Conservation (phyloP, 2,113 vertebrate genomes). For the Xerus inauris region DNA sequence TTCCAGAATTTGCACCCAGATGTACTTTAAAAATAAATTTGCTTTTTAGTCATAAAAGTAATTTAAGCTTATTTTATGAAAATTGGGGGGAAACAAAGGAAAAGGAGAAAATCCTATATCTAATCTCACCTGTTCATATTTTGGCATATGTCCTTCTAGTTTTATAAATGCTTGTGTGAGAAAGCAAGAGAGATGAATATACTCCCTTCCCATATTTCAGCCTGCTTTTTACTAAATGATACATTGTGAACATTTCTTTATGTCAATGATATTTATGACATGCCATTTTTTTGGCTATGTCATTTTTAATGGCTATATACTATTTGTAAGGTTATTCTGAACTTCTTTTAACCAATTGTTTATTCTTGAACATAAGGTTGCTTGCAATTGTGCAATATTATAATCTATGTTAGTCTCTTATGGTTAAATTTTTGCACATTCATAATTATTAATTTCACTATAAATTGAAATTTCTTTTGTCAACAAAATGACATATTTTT, state of each 20-base stretch:
- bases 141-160: neutral
- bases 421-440: constrained; percentile 22
- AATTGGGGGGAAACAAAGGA: neutral
- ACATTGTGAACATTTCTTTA: neutral
- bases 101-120: neutral
- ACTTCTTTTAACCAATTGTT: neutral
- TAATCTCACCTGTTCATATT: neutral
- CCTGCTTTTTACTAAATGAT: neutral
- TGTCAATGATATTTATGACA: neutral
- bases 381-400: neutral
- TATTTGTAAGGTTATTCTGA: neutral
- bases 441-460: neutral
- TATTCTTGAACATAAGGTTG: neutral
- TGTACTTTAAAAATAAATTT: neutral
- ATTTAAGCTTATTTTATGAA: constrained; percentile 15
- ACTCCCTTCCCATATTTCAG: neutral
- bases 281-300: neutral
- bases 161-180: neutral
- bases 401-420: neutral
- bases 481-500: neutral
- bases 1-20: neutral
- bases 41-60: neutral
- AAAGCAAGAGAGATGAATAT: neutral
- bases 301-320: neutral
- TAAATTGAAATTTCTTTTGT: neutral